Evolutionary conservation across 2,888 invertebrate genomes (phyloP).

Genomic region (Prosopocoilus inquinatus): DNA sequence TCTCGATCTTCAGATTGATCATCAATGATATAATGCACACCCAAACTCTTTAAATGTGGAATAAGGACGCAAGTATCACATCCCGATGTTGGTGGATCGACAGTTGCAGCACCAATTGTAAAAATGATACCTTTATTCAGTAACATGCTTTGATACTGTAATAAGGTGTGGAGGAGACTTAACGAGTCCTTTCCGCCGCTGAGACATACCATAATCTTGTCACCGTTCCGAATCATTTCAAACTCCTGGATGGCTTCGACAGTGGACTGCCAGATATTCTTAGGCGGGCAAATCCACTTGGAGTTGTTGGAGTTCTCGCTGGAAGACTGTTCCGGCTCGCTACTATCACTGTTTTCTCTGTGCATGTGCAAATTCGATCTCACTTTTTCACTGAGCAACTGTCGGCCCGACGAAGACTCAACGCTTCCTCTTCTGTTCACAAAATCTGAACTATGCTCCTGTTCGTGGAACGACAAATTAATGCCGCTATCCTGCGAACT

Average conservation of each 20-base stretch:
- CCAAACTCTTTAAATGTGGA: constrained; percentile 70
- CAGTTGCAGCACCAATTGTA: constrained; percentile 69
- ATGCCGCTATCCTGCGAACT: constrained; percentile 79
- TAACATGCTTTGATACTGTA: constrained; percentile 79
- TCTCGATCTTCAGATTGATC: constrained; percentile 38
- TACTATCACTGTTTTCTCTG: constrained; percentile 38
- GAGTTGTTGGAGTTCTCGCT: constrained; percentile 50
- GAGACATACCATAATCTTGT: constrained; percentile 79
- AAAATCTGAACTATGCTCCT: constrained; percentile 48
- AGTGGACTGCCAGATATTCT: constrained; percentile 77
- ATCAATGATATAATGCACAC: constrained; percentile 75
- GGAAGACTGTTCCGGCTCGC: constrained; percentile 28
- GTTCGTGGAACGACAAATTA: constrained; percentile 70
- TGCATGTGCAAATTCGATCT: constrained; percentile 43
- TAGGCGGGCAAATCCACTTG: constrained; percentile 76
- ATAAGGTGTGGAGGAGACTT: constrained; percentile 78
- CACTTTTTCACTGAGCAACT: constrained; percentile 38
- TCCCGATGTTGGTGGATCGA: constrained; percentile 65
- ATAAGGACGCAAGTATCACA: constrained; percentile 61
- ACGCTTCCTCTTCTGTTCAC: constrained; percentile 44
- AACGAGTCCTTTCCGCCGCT: constrained; percentile 83
- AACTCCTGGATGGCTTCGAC: constrained; percentile 81
- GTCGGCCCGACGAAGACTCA: constrained; percentile 40
- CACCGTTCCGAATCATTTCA: constrained; percentile 80
- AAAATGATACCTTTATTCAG: constrained; percentile 74